Base-by-base conservation (phyloP, 2,888 invertebrate species). In the Cheilosia urbana region DNA sequence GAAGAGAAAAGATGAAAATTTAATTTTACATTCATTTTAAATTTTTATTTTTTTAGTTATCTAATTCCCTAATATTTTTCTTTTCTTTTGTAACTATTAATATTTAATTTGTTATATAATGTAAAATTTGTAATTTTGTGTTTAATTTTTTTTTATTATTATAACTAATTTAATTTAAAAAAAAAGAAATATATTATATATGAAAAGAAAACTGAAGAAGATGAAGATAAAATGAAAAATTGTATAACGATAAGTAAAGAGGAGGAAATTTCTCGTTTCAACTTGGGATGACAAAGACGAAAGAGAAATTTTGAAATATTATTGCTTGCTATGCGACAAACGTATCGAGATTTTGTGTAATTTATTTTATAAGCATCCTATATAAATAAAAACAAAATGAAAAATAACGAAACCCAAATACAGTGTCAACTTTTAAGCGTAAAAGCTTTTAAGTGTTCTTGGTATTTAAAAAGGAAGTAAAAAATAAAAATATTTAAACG, bases 51-150 rank as follows among this genome's bases (percentile, higher is more conserved):
- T 34, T 34, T 73, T 73, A 79, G 72, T 68, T 27, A 60, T 68
- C 58, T 76, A 79, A 73, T 83, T 78, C 51, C 55, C 30, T 57
- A 68, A 42, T 62, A 30, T 57, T 71, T 53, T 68, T 68, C 24
- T 21, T 49, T 75, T 47, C 42, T 27, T 62, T 63, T 47, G n/a
- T 66, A 72, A 66, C 53, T 73, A 79, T 65, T 80, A 80, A 78
- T 78, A 85, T 85, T 85, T 81, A 77, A 81, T 77, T 51, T 85
- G 85, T 81, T 81, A 76, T 51, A 63, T 40, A 58, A 72, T 85
- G 85, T 81, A 57, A 72, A 85, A 45, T 17, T 80, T 78, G 30
- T 75, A 80, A 73, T 75, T 84, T 47, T 71, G 81, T 81, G 68
- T 85, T 63, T 49, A n/a, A n/a, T 81, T 42, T 80, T 69, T 78